Base-by-base conservation (phyloP, 2,888 invertebrate genomes). In the Papilio elwesi region DNA sequence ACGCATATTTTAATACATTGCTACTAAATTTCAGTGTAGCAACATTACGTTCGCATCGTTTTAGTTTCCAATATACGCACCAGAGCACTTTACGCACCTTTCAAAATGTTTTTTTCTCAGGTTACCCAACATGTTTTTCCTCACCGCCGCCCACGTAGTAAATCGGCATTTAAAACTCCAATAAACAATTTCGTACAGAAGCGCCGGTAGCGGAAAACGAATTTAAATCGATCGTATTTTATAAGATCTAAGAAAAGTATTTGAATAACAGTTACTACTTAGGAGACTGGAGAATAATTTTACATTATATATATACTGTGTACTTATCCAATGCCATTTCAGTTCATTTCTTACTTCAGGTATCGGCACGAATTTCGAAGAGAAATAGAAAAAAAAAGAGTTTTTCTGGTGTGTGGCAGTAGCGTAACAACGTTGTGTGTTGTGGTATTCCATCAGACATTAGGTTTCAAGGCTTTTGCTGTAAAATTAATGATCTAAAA, bases 91-190 rank as follows among this genome's bases (percentile, higher is more conserved):
- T 62, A 62, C 55, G 26, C 55, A 55, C 59, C 43, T 59, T 59
- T 38, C 38, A 38, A 59, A 59, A 62, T 62, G 38, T 62, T 62
- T 62, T 43, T 62, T 43, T 43, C 43, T 43, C 15, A 38, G 59
- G 15, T 62, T 43, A 62, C 59, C 43, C 59, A 43, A 62, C 59
- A 43, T 62, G 65, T 65, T 49, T 65, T 65, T 49, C 36, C 65
- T 65, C 51, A 51, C 65, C 65, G 51, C 36, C 65, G 51, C 65
- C 65, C 65, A 65, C 65, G 65, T 65, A 51, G 9, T 65, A 65
- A 65, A 65, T 65, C 49, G 51, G 36, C 65, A 51, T 65, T 65
- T 65, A 36, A 49, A 49, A 48, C 48, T 49, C 43, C 59, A 62
- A 62, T 62, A 62, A 62, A 62, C 59, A 62, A 43, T 62, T 43